A percentile compares a stretch with the other conserved stretches of the same genome.
These are phyloP conservation scores for Papilio machaon DNA, from an alignment of 1,140 invertebrate species.

Conservation along the genomic window DNA sequence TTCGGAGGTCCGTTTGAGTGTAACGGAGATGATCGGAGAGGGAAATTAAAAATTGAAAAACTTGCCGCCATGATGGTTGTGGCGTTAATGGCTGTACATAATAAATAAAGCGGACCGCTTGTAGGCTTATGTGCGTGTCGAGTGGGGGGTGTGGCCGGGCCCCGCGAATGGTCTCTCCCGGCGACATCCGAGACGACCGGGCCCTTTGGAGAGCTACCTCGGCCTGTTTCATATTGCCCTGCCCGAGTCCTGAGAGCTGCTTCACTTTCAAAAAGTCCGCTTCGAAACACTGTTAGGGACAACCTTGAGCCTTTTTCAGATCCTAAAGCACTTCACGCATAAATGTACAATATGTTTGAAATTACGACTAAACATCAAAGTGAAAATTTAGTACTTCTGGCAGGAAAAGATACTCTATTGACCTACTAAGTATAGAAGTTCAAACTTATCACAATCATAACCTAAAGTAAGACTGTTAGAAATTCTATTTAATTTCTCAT, in stretches of 20 bases:
- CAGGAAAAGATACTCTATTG: neutral
- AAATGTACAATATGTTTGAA: neutral
- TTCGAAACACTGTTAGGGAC: constrained; percentile 26
- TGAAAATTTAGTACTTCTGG: neutral
- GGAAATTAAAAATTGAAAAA: constrained; percentile 80
- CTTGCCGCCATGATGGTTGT: constrained; percentile 76
- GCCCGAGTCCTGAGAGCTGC: constrained; percentile 69
- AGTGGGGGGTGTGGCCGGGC: constrained; percentile 78
- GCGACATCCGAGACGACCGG: constrained; percentile 77
- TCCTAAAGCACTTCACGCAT: constrained; percentile 17
- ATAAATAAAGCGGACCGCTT: constrained; percentile 78
- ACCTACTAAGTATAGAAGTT: too few relatives aligned
- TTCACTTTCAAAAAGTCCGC: constrained; percentile 67
- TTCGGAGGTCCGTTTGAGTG: constrained; percentile 65
- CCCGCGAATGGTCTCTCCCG: constrained; percentile 75
- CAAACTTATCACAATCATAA: too few relatives aligned
- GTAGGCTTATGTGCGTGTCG: constrained; percentile 78
- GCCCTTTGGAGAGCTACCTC: constrained; percentile 73
- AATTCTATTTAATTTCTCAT: too few relatives aligned
- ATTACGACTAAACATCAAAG: neutral
- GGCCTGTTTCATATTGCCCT: constrained; percentile 79
- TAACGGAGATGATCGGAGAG: constrained; percentile 60
- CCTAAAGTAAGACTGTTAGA: too few relatives aligned
- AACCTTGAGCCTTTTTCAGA: constrained; percentile 29
- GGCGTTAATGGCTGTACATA: constrained; percentile 81